Conservation (phyloP, 2,888 invertebrate species). For the Zonitis immaculata region DNA sequence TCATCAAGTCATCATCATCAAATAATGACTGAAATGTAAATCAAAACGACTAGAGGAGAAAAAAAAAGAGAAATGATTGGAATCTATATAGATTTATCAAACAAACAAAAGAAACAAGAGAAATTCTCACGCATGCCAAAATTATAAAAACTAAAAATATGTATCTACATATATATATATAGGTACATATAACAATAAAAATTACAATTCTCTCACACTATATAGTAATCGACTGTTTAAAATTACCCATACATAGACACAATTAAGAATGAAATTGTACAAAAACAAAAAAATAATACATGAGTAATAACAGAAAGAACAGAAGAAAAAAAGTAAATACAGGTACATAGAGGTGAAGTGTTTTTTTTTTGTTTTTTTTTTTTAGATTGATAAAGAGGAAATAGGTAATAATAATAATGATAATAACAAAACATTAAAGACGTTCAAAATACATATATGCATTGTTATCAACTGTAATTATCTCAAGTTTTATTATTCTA, state of each 20-base stretch:
- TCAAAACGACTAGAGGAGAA: background rate
- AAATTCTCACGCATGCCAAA: conserved; percentile 34
- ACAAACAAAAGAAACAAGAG: conserved; percentile 4
- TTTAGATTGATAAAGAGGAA: conserved; percentile 41
- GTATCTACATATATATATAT: too few relatives aligned
- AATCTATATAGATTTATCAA: conserved; percentile 1
- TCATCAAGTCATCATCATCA: conserved; percentile 12
- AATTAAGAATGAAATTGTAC: background rate
- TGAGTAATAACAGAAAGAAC: background rate
- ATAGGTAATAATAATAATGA: conserved; percentile 21
- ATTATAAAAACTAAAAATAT: conserved; percentile 18
- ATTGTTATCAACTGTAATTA: conserved; percentile 27
- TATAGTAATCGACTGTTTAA: background rate
- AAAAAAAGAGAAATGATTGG: background rate
- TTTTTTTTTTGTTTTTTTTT: too few relatives aligned
- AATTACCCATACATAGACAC: background rate
- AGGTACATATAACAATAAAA: background rate
- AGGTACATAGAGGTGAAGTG: conserved; percentile 21
- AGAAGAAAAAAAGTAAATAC: background rate
- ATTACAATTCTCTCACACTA: background rate
- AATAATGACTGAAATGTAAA: conserved; percentile 17
- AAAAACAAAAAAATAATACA: background rate
- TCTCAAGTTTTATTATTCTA: conserved; percentile 9
- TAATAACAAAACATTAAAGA: conserved; percentile 34
- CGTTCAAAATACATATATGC: conserved; percentile 30